phyloP scores from a whole-genome alignment of 2,797 vertebrate species.

The Smutsia temminckii region DNA sequence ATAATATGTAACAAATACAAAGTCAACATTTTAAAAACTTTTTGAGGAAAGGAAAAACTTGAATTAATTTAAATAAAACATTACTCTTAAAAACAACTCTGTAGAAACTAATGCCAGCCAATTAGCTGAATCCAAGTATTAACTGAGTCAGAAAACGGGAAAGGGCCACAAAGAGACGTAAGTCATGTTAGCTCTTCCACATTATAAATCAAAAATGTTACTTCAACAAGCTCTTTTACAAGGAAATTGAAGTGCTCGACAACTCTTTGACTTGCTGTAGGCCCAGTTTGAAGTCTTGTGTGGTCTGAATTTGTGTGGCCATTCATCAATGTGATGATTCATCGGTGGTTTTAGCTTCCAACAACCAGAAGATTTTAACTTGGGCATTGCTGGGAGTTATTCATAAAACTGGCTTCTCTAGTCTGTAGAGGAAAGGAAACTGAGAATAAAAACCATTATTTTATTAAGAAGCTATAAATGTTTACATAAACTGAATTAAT shows the following conservation, averaged over 20 bases:
- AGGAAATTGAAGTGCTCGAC: slow-evolving; percentile 53
- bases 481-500: neutral
- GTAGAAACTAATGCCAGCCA: neutral
- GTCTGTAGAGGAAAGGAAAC: slow-evolving; percentile 15
- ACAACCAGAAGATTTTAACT: slow-evolving; percentile 64
- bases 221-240: slow-evolving; percentile 46
- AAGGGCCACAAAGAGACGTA: slow-evolving; percentile 11
- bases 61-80: slow-evolving; percentile 29
- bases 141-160: slow-evolving; percentile 6
- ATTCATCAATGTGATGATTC: slow-evolving; percentile 71
- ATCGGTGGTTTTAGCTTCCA: slow-evolving; percentile 62
- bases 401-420: slow-evolving; percentile 59
- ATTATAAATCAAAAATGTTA: slow-evolving; percentile 53
- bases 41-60: neutral
- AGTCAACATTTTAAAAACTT: neutral
- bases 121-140: slow-evolving; percentile 29
- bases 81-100: slow-evolving; percentile 27
- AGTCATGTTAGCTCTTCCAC: neutral
- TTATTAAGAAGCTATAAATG: slow-evolving; percentile 10
- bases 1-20: slow-evolving; percentile 19
- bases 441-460: slow-evolving; percentile 32
- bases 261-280: slow-evolving; percentile 55
- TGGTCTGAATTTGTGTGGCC: slow-evolving; percentile 78
- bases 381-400: slow-evolving; percentile 67
- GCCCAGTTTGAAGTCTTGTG: slow-evolving; percentile 68